Base-by-base conservation (phyloP, 2,113 vertebrate genomes). In the Podarcis cretensis region DNA sequence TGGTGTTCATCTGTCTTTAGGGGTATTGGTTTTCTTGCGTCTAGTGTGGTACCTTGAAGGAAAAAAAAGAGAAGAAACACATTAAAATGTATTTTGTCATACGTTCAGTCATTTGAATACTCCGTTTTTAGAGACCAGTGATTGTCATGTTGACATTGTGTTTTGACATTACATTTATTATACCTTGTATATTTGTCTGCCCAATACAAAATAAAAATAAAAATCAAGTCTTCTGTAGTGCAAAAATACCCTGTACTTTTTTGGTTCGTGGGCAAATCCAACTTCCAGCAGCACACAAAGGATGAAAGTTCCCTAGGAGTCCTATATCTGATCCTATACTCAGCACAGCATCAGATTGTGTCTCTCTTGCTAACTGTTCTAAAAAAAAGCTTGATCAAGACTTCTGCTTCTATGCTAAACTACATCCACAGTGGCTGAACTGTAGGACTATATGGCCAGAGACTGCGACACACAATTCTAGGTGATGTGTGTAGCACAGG, bases 41-140 rank as follows among this genome's bases (percentile, higher is more conserved):
- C 96, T 94, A 91, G 91, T 96, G 0, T 95, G 96, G 81, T 96
- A 97, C 87, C 96, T 97, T 48, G 78, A 94, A 95, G 84, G 84
- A 1, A 75, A 78, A 27, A 66, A 88, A 20, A 7, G 1, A 85
- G 6, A 0, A 63, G 68, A 9, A 40, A 83, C 10, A 83, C n/a
- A 63, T 63, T 65, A n/a, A 85, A 14, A 4, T 25, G 21, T 37
- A 40, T 75, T 43, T 20, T 30, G 59, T 65, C 30, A 82, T 25
- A 76, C 16, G 14, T 20, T 76, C 20, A 57, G 18, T 63, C 5
- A 40, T 40, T 37, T 63, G 27, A 43, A 35, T 21, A 32, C 30
- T 65, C n/a, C 4, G 27, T 32, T 86, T 78, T 78, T 23, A n/a
- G 18, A 82, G 27, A 81, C 6, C 23, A 69, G 4, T 27, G 12